phyloP scores from a whole-genome alignment of 1,140 invertebrate genomes.

The Sycophaga agraensis region DNA sequence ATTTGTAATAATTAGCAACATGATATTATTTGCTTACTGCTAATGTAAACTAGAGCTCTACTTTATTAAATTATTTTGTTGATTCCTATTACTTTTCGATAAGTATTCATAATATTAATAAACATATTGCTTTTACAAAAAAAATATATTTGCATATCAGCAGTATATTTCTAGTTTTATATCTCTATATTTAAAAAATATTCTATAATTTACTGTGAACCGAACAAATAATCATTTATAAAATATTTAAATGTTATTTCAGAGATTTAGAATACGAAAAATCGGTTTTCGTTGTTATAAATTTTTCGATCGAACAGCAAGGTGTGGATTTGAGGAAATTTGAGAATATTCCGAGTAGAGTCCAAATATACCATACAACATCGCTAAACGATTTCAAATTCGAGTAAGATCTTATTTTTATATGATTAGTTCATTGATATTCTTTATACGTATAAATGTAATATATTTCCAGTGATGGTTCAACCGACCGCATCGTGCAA shows the following conservation, averaged over 20 bases:
- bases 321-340: constrained; percentile 50
- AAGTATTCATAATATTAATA: too few relatives aligned
- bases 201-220: background rate
- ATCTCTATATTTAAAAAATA: background rate
- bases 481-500: background rate
- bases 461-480: too few relatives aligned
- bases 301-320: constrained; percentile 49
- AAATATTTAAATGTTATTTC: constrained; percentile 6
- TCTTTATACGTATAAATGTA: too few relatives aligned
- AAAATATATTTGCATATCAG: too few relatives aligned
- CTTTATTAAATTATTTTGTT: too few relatives aligned
- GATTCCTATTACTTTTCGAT: too few relatives aligned
- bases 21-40: too few relatives aligned
- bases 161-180: background rate
- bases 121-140: too few relatives aligned
- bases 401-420: background rate
- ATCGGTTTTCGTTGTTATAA: constrained; percentile 53
- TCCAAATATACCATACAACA: constrained; percentile 31
- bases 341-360: constrained; percentile 29
- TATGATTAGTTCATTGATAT: background rate
- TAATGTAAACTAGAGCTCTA: too few relatives aligned
- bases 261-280: constrained; percentile 19
- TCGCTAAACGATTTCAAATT: background rate
- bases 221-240: background rate
- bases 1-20: too few relatives aligned